Base-by-base conservation (phyloP, 2,113 vertebrate genomes). In the Psephotus haematonotus region DNA sequence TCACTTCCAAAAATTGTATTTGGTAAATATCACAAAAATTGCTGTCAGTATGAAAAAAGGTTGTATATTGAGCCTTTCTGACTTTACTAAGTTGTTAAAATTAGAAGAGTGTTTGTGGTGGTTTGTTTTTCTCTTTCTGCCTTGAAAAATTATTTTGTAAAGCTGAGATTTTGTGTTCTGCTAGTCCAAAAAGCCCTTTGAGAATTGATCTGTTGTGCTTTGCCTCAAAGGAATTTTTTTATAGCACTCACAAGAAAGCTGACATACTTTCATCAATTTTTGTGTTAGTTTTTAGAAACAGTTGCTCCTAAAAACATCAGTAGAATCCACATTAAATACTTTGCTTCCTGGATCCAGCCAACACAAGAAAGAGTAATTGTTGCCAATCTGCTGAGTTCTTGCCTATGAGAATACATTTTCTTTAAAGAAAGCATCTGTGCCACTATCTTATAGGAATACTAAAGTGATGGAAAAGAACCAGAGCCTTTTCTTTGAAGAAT, bases 231-330 rank as follows among this genome's bases (percentile, higher is more conserved):
- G 82, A 75, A 63, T 81, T 90, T 90, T 90, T 91, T 97, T 86
- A 71, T 92, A 49, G 86, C 47, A 57, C 55, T 89, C 65, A 95
- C 76, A 93, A 92, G 44, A 78, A 94, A 93, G 33, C 78, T 91
- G 70, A 87, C 49, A 88, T 84, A 35, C 60, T 97, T 96, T 97
- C 82, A 92, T 94, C 88, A 86, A 53, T 69, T 62, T 87, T 67
- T 37, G 49, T 82, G 25, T 77, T 90, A 70, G 90, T 93, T 95
- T 96, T 82, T 65, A 93, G 69, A 94, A 95, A 90, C 76, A 96
- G 52, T n/a, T 95, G 86, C 95, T 97, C 65, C 70, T 94, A 95
- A 96, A 97, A 93, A 53, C 60, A 63, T 76, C 89, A 93, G 68
- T 74, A n/a, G 53, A 92, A 95, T 93, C 39, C 62, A 86, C 72